Base-by-base conservation (phyloP, 2,888 invertebrate genomes). In the Apamea epomidion region DNA sequence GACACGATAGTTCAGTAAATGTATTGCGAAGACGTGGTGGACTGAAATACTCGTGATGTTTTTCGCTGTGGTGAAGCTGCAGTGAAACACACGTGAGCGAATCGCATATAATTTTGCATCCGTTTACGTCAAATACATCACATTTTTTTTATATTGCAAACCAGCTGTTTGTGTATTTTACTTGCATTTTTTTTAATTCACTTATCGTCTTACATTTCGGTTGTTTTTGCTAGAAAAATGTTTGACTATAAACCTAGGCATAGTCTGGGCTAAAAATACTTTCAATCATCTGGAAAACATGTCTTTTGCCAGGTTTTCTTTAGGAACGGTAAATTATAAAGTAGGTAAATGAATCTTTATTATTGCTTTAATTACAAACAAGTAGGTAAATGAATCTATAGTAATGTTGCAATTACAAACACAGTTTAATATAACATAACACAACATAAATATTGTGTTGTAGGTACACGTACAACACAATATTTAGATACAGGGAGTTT, bases 1-100 rank as follows among this genome's bases (percentile, higher is more conserved):
- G 90, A 89, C 80, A 83, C 84, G 88, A 69, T 86, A 83, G 81
- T 90, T 87, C n/a, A 78, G 74, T 69, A 78, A 84, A 90, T 82
- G 77, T 85, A 85, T 84, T 78, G 84, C 80, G 18, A 78, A 82
- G 80, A 83, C 85, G 80, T 69, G 76, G 58, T 18, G 12, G 81
- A 82, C 87, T 80, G 72, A 88, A 88, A 88, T 90, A 83, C 82
- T 65, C 76, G 73, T 77, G 76, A 77, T 80, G 73, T 82, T 90
- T 90, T 89, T 79, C 70, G 58, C 48, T 67, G 48, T 75, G 74
- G 29, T 60, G 60, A 60, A 65, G 69, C 65, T 83, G 85, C 84
- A 90, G 67, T 78, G 60, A 69, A 74, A 88, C 73, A 78, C 73
- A 70, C 67, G 74, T 83, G 78, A 87, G 60, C 85, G 78, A 84